Evolutionary conservation across 2,888 invertebrate genomes (phyloP), one percentile per base, ranked within the genome.

Genomic region (Eristalis arbustorum): DNA sequence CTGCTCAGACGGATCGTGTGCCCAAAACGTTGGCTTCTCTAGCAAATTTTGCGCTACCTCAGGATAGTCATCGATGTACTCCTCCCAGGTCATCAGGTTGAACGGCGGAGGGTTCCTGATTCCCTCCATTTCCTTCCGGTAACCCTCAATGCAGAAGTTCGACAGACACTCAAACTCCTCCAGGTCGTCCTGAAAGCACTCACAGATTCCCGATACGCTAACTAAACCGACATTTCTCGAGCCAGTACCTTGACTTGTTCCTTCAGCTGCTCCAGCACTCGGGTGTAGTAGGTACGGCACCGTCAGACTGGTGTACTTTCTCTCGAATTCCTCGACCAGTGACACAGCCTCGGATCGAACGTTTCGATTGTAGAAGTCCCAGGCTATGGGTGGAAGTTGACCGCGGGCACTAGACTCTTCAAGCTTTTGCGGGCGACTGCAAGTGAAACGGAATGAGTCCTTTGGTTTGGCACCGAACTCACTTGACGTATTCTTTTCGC

Each of bases 61-160:
- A 0, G 98, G 98, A 93, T 95, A 95, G 31, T 95, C 94, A 84
- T 96, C 95, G 57, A 93, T 93, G 91, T 93, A 96, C 91, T 98
- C 98, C 92, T 98, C 98, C 95, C 96, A 93, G 0, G 98, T 98
- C 98, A 98, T 98, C 90, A 97, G 94, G 25, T 95, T 94, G 79
- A 95, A 96, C 0, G 97, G 96, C 88, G 97, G 92, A 79, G 97
- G 92, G 0, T 93, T 92, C 75, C 95, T 94, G 84, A 96, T 93
- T 40, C 94, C 93, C 0, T 93, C 93, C 6, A 97, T 93, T 92
- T 96, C 94, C 42, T 94, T 93, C 89, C 95, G 92, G 87, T 94
- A 94, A 0, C 40, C 0, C 3, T 66, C 94, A 93, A 93, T 81
- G 78, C 91, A 90, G 3, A 88, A 11, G 25, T 91, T 87, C 0